phyloP scores from a whole-genome alignment of 2,113 vertebrate genomes.

The Alaudala cheleensis region DNA sequence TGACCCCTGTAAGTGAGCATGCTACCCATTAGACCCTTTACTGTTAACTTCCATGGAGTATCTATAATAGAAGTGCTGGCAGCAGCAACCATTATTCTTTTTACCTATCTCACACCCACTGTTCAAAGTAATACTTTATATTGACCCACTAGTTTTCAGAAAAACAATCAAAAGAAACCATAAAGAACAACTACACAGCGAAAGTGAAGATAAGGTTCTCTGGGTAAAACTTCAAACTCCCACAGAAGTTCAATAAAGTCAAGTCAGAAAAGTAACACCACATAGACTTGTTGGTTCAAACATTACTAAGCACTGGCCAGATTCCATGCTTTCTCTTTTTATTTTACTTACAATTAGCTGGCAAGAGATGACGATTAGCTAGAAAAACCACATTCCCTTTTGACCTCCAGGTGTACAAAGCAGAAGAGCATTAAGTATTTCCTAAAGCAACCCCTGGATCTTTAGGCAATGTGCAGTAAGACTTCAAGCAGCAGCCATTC shows the following conservation, averaged over 20 bases:
- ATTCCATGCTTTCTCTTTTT: background rate
- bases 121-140: background rate
- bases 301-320: background rate
- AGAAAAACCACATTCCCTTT: background rate
- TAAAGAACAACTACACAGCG: background rate
- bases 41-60: background rate
- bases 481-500: background rate
- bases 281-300: background rate
- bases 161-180: background rate
- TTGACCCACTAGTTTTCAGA: background rate
- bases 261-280: background rate
- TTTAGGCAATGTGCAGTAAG: background rate
- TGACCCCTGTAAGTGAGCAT: background rate
- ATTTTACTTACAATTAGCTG: constrained; percentile 14
- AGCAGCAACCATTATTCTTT: background rate
- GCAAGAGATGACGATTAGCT: background rate
- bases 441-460: background rate
- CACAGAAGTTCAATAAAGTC: background rate
- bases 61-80: background rate
- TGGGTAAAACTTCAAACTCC: background rate
- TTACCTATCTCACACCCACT: background rate
- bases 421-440: background rate
- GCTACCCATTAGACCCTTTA: background rate
- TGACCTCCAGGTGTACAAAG: background rate
- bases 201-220: background rate